Evolutionary conservation across 2,113 vertebrate genomes (phyloP).

Genomic region (Illadopsis cleaveri): DNA sequence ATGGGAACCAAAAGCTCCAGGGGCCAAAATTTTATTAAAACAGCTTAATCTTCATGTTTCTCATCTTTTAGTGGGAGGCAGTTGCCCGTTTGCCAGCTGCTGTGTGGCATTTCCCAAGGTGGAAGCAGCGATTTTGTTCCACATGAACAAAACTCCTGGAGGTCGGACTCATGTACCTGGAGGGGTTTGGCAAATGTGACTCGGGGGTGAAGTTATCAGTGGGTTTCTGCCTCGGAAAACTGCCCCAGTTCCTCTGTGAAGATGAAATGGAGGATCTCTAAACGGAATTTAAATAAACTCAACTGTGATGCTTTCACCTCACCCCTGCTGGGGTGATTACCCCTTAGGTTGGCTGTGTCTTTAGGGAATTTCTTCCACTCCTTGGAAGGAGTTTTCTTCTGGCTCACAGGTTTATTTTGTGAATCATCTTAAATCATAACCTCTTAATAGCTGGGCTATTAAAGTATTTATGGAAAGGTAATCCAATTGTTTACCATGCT

Average conservation of each 20-base stretch:
- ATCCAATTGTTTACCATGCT: not conserved
- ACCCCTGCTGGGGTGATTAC: not conserved
- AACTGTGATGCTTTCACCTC: not conserved
- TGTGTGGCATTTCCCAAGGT: not conserved
- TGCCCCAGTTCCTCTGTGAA: not conserved
- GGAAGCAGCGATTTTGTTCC: not conserved
- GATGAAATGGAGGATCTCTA: not conserved
- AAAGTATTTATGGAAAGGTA: not conserved
- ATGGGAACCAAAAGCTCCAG: not conserved
- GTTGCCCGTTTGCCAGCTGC: not conserved
- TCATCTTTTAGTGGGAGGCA: not conserved
- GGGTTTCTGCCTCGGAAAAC: not conserved
- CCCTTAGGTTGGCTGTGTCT: not conserved
- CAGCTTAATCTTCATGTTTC: not conserved
- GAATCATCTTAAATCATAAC: not conserved
- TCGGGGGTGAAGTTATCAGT: not conserved
- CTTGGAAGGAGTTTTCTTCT: not conserved
- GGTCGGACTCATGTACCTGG: not conserved
- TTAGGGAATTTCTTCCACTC: not conserved
- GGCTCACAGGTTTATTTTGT: not conserved
- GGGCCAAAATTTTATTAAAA: not conserved
- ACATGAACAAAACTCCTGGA: fast-evolving
- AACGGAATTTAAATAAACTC: not conserved
- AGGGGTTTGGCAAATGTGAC: not conserved
- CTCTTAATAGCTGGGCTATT: not conserved